Evolutionary conservation across 2,113 vertebrate species (phyloP), one percentile per base, ranked within the genome.

Genomic region (Tyto alba): DNA sequence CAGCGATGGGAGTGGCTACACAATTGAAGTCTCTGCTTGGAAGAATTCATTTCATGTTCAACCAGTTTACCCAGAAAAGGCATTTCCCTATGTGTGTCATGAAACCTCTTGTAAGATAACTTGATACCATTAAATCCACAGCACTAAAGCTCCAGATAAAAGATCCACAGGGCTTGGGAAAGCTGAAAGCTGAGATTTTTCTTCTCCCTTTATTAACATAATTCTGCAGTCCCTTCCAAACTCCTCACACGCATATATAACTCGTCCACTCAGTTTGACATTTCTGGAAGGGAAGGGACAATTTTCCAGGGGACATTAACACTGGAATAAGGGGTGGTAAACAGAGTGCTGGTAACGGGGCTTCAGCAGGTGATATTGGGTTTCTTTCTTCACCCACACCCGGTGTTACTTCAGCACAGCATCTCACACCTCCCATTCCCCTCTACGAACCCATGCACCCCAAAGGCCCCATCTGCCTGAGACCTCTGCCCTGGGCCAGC

Each of bases 31-130:
- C 73, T 79, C 85, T 89, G 57, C 93, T 91, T 73, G 81, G 89
- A 95, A 93, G 93, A 85, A 91, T 38, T 95, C 22, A 92, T 85
- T 95, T 94, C 96, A 76, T 6, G 96, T 82, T 93, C 78, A 96
- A 97, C 96, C 94, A 96, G 96, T 97, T 97, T 89, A 93, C 96
- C 96, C 93, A 95, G 96, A 93, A 93, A 93, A 89, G 62, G 74
- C 60, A 95, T 94, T 96, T 93, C 69, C 69, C 66, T 88, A 76
- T 2, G 62, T 18, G 13, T 88, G 93, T 91, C 81, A 89, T 21
- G 53, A 91, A 91, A 96, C 85, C 91, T 93, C 85, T 75, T 48
- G 18, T 85, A 91, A 95, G 93, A 89, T 95, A 96, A 95, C 79
- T 75, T 91, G 93, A 95, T 85, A 94, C 73, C 62, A 91, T 64